phyloP scores from a whole-genome alignment of 2,888 invertebrate species.

The Stenotaenia linearis region DNA sequence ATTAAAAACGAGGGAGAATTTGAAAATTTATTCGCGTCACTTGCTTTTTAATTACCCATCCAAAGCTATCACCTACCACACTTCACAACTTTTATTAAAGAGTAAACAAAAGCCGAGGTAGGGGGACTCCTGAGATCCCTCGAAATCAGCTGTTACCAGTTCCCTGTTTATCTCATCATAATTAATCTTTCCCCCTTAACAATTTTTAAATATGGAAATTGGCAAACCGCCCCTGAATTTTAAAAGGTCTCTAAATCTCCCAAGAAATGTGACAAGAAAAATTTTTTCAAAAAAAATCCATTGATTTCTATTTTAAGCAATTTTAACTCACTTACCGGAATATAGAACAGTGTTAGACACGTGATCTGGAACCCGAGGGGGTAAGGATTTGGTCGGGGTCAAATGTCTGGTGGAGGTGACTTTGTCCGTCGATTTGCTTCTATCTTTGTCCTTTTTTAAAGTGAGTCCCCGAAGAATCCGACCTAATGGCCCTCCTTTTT shows the following conservation, averaged over 20 bases:
- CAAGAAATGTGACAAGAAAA: not conserved
- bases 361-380: constrained; percentile 18
- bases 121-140: not conserved
- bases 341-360: not conserved
- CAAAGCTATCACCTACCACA: not conserved
- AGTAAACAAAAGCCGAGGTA: not conserved
- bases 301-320: not conserved
- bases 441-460: not conserved
- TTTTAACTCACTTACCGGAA: not conserved
- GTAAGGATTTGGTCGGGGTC: constrained; percentile 23
- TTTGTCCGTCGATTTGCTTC: not conserved
- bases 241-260: not conserved
- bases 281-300: not conserved
- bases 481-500: constrained; percentile 26
- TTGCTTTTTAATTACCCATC: not conserved
- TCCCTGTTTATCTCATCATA: not conserved
- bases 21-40: not conserved
- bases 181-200: not conserved
- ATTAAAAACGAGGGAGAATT: no score
- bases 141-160: not conserved
- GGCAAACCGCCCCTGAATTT: not conserved
- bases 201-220: not conserved
- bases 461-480: not conserved
- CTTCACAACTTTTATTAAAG: not conserved
- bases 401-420: not conserved